Conservation (phyloP, 1,140 invertebrate genomes). For the Drosophila teissieri region DNA sequence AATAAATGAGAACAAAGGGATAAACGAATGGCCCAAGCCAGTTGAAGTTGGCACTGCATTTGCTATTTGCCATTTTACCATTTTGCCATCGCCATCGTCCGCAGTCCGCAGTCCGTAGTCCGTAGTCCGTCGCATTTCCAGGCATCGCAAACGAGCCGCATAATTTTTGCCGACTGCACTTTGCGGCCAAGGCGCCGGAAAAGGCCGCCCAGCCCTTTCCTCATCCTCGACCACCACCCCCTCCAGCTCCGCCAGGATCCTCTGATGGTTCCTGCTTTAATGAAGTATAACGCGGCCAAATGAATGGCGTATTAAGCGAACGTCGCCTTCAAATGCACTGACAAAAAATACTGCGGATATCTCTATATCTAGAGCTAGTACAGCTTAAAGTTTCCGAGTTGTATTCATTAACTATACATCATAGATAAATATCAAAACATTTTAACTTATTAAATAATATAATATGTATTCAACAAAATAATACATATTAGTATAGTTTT, state of each 20-base stretch:
- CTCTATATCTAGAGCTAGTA: background rate
- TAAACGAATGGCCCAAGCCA: constrained; percentile 70
- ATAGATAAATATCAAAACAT: no score
- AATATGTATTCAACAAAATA: no score
- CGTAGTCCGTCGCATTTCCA: constrained; percentile 38
- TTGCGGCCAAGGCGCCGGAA: constrained; percentile 73
- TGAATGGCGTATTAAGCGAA: constrained; percentile 80
- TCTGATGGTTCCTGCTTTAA: constrained; percentile 65
- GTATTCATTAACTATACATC: no score
- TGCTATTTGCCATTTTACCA: constrained; percentile 49
- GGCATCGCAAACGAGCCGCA: constrained; percentile 76
- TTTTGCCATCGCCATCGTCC: constrained; percentile 15
- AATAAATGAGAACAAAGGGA: constrained; percentile 82
- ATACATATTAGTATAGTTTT: no score
- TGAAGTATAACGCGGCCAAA: constrained; percentile 79
- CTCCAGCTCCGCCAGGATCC: background rate
- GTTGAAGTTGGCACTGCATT: constrained; percentile 58
- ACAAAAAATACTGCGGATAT: constrained; percentile 2
- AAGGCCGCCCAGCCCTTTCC: constrained; percentile 15
- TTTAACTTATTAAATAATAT: no score
- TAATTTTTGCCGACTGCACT: constrained; percentile 81
- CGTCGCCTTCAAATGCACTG: constrained; percentile 62
- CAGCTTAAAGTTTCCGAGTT: background rate
- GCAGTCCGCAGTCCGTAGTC: constrained; percentile 13
- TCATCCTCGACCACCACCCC: background rate